phyloP scores from a whole-genome alignment of 2,113 vertebrate species.

The Larimichthys polyactis region DNA sequence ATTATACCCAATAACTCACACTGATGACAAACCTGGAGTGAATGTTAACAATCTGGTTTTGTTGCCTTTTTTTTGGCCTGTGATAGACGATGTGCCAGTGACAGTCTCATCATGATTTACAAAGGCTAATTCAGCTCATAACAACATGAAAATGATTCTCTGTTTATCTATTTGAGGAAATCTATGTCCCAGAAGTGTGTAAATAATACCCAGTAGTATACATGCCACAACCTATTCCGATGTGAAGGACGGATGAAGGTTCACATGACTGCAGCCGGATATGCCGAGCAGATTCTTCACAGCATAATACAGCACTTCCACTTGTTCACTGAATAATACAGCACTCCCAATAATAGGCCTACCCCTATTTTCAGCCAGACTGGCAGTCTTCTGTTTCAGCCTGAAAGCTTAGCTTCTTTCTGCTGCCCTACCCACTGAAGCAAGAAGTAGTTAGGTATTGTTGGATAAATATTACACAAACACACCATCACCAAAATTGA shows the following conservation, averaged over 20 bases:
- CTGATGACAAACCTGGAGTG: slow-evolving; percentile 48
- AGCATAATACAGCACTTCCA: slow-evolving; percentile 15
- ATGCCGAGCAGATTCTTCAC: slow-evolving; percentile 4
- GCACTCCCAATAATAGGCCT: slow-evolving; percentile 1
- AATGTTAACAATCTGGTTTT: slow-evolving; percentile 57
- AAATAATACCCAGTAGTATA: slow-evolving; percentile 42
- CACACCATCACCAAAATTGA: background rate
- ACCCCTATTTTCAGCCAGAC: background rate
- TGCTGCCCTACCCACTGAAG: background rate
- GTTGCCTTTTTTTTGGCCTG: slow-evolving; percentile 20
- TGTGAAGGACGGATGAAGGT: slow-evolving; percentile 46
- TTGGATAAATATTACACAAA: background rate
- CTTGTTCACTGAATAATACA: slow-evolving; percentile 13
- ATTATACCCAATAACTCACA: slow-evolving; percentile 63
- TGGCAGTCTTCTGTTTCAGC: background rate
- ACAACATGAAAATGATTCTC: slow-evolving; percentile 22
- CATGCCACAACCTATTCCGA: slow-evolving; percentile 17
- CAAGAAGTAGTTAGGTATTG: background rate
- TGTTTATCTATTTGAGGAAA: slow-evolving; percentile 37
- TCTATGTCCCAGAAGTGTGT: slow-evolving; percentile 34
- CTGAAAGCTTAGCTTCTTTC: background rate
- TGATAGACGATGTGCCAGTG: slow-evolving; percentile 21
- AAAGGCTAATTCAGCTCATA: slow-evolving; percentile 37
- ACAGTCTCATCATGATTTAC: slow-evolving; percentile 22
- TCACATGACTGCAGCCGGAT: slow-evolving; percentile 14